These are phyloP conservation scores for Cygnus buccinator DNA, from an alignment of 2,113 vertebrate genomes.

Conservation along the genomic window DNA sequence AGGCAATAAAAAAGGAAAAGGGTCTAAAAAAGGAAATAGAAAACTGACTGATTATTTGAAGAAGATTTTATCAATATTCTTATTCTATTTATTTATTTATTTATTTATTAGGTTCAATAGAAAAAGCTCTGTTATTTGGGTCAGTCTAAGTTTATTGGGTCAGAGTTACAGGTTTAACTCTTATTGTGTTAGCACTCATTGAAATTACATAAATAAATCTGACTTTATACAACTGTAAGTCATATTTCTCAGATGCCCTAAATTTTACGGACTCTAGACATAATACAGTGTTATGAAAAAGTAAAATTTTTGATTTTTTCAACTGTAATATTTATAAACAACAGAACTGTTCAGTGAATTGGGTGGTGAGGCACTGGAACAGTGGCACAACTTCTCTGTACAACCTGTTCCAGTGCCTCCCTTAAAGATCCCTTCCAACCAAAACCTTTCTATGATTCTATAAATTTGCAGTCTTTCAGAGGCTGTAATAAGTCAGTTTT, in stretches of 20 bases:
- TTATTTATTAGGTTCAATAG: neutral
- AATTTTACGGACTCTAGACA: neutral
- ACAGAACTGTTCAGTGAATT: neutral
- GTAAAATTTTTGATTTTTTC: neutral
- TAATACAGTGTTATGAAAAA: neutral
- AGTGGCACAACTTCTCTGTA: too few relatives aligned
- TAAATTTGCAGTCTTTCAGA: neutral
- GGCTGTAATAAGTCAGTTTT: neutral
- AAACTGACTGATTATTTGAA: neutral
- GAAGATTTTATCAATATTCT: neutral
- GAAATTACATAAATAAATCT: neutral
- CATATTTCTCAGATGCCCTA: neutral
- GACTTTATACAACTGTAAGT: neutral
- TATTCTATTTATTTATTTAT: neutral
- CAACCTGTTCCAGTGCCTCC: too few relatives aligned
- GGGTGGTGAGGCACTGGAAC: too few relatives aligned
- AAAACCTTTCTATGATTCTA: neutral
- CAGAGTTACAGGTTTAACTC: neutral
- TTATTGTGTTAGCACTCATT: neutral
- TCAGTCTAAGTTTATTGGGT: neutral
- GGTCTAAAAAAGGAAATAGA: neutral
- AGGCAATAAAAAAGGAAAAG: neutral
- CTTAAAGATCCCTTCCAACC: too few relatives aligned
- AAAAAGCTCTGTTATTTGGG: neutral
- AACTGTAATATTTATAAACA: neutral